These are phyloP conservation scores for Benitochromis conjunctus DNA, from an alignment of 2,113 vertebrate species.

Conservation along the genomic window DNA sequence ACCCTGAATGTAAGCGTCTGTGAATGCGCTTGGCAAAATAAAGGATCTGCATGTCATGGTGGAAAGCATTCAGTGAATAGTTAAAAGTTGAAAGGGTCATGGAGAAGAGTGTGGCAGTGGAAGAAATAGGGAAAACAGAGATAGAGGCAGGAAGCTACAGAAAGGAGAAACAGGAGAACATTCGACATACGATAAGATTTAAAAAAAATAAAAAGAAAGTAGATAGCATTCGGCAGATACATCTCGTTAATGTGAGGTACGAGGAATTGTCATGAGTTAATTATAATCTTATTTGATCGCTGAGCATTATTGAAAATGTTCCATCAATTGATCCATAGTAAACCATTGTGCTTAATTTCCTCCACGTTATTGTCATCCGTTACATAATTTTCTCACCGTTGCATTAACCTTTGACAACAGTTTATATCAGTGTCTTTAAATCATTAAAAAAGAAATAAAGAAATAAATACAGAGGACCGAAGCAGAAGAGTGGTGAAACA, in stretches of 20 bases:
- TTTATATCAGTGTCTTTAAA: background rate
- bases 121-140: background rate
- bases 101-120: background rate
- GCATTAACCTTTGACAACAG: background rate
- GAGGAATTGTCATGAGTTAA: background rate
- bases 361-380: background rate
- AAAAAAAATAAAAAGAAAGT: background rate
- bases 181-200: background rate
- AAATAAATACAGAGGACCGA: background rate
- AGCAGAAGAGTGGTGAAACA: background rate
- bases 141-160: background rate
- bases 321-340: background rate
- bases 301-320: background rate
- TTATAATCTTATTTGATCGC: background rate
- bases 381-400: background rate
- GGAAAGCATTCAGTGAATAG: slow-evolving; percentile 39
- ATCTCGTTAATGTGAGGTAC: background rate
- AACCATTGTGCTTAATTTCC: background rate
- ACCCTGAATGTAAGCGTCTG: slow-evolving; percentile 30
- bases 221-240: background rate
- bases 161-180: background rate
- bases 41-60: slow-evolving; percentile 18
- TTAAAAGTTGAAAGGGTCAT: slow-evolving; percentile 39
- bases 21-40: slow-evolving; percentile 23
- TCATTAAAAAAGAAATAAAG: background rate